Conservation (phyloP, 1,140 invertebrate species). For the Adelges cooleyi region DNA sequence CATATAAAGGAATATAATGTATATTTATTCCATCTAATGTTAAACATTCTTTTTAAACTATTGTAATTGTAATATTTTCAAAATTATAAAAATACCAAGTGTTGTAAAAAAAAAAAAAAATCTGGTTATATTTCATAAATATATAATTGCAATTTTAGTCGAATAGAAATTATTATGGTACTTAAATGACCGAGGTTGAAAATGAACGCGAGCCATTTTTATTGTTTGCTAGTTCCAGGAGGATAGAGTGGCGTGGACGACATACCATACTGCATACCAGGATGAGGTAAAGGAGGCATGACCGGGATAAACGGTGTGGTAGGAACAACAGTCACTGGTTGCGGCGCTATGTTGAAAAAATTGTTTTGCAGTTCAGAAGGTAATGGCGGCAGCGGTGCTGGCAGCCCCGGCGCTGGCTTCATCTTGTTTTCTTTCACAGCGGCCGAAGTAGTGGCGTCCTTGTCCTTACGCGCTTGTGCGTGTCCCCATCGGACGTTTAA, state of each 20-base stretch:
- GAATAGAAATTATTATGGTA: too few relatives aligned
- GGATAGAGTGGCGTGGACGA: slow-evolving; percentile 42
- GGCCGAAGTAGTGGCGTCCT: slow-evolving; percentile 31
- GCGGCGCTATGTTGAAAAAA: slow-evolving; percentile 59
- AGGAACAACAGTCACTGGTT: slow-evolving; percentile 35
- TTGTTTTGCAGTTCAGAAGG: slow-evolving; percentile 66
- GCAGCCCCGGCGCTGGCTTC: slow-evolving; percentile 80
- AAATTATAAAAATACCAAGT: too few relatives aligned
- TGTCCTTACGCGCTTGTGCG: slow-evolving; percentile 56
- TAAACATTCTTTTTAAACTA: too few relatives aligned
- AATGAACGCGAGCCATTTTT: too few relatives aligned
- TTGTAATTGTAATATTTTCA: too few relatives aligned
- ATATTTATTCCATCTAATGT: too few relatives aligned
- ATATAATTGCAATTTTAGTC: too few relatives aligned
- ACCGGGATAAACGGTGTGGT: slow-evolving; percentile 40
- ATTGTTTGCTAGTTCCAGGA: slow-evolving; percentile 37
- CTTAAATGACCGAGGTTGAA: too few relatives aligned
- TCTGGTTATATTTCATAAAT: too few relatives aligned
- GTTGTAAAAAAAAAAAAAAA: too few relatives aligned
- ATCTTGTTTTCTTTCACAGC: slow-evolving; percentile 41
- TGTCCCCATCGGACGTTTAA: slow-evolving; percentile 96
- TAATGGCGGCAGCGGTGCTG: slow-evolving; percentile 63
- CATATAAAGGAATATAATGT: too few relatives aligned
- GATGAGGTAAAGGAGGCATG: slow-evolving; percentile 41
- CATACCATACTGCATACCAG: slow-evolving; percentile 40